Base-by-base conservation (phyloP, 2,113 vertebrate species). In the Syrmaticus mikado region DNA sequence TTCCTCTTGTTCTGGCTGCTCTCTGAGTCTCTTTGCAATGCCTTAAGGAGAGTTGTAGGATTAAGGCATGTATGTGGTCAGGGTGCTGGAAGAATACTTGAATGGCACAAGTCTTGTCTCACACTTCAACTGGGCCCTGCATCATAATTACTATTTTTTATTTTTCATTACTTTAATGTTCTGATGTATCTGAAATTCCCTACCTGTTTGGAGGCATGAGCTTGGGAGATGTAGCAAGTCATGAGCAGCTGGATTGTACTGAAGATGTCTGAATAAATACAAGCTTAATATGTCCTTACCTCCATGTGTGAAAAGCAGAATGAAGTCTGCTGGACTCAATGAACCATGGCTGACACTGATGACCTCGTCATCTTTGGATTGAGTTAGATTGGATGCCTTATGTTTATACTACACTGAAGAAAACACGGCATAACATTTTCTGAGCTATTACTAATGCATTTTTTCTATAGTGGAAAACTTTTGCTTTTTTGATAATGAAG, bases 271-370 rank as follows among this genome's bases (percentile, higher is more conserved):
- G 58, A 43, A 72, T 87, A 48, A 43, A 30, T 57, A 68, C 55
- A 38, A 64, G 14, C 15, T 45, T 10, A 17, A 41, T 78, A 25
- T 24, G 11, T 6, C 3, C 71, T 84, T 82, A 28, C 46, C 7
- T 82, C 6, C 10, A 14, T 0, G 0, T 19, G 5, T 48, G 43
- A 48, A 83, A 73, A 77, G 41, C 7, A 30, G 21, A 52, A 4
- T 11, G n/a, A 79, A 22, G 13, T 86, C 58, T 78, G 20, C 10
- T 30, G 34, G 13, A 36, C 53, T 28, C 30, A 87, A 17, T 61
- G 45, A 90, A 70, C 24, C 17, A 64, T 45, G 5, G 13, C 30
- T 76, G 5, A 1, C 70, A 45, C 70, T 87, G 57, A 48, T 30
- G 30, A 30, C 28, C 46, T 74, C 11, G 3, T 92, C 4, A 13